phyloP scores from a whole-genome alignment of 1,140 invertebrate species.

The Sinonovacula constricta region DNA sequence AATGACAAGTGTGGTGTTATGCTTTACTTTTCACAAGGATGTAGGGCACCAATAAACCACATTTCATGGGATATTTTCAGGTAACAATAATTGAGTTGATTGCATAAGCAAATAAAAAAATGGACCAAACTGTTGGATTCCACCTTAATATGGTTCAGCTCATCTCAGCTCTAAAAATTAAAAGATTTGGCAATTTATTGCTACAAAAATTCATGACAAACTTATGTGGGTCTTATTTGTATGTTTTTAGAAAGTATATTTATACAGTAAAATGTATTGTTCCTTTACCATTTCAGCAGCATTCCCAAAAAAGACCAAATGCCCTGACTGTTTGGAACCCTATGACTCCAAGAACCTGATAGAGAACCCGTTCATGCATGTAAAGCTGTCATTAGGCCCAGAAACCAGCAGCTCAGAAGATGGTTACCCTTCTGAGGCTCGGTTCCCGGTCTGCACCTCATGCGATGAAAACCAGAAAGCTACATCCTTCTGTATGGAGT shows the following conservation, averaged over 20 bases:
- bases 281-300: slow-evolving; percentile 7
- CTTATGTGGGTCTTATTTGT: neutral
- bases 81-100: too few species aligned
- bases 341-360: slow-evolving; percentile 84
- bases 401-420: slow-evolving; percentile 23
- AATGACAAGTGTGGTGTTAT: too few species aligned
- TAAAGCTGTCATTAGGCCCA: slow-evolving; percentile 74
- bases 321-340: slow-evolving; percentile 83
- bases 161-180: too few species aligned
- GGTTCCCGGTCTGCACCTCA: slow-evolving; percentile 85
- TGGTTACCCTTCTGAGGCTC: slow-evolving; percentile 63
- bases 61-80: too few species aligned
- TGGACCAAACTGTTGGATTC: too few species aligned
- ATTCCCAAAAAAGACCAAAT: slow-evolving; percentile 68
- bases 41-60: too few species aligned
- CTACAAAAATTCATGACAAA: neutral
- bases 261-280: slow-evolving; percentile 10
- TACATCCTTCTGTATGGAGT: slow-evolving; percentile 92
- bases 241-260: slow-evolving; percentile 5
- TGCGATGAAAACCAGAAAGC: slow-evolving; percentile 90
- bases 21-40: too few species aligned
- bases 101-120: too few species aligned
- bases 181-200: neutral
- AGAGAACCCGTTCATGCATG: slow-evolving; percentile 87
- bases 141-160: too few species aligned